phyloP scores from a whole-genome alignment of 1,140 invertebrate genomes.

The Pseudachorutes palmiensis region DNA sequence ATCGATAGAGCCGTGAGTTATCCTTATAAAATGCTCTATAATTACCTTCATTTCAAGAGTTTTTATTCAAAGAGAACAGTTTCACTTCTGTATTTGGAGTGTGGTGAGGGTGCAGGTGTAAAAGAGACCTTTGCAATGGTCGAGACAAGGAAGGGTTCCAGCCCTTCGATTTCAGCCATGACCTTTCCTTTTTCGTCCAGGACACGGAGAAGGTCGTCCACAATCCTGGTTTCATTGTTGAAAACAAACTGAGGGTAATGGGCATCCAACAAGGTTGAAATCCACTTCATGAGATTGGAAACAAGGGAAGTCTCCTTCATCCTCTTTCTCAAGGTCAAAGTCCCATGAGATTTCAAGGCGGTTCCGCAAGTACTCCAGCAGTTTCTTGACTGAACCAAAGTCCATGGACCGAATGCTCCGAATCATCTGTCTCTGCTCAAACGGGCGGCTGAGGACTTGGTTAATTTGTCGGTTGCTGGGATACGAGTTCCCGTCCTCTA shows the following conservation, averaged over 20 bases:
- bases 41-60: too few relatives aligned
- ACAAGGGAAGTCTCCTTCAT: background rate
- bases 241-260: slow-evolving; percentile 33
- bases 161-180: slow-evolving; percentile 22
- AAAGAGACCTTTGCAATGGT: slow-evolving; percentile 25
- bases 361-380: slow-evolving; percentile 15
- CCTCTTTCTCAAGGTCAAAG: background rate
- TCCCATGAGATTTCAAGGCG: slow-evolving; percentile 17
- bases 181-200: slow-evolving; percentile 22
- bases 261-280: slow-evolving; percentile 25
- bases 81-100: slow-evolving; percentile 25
- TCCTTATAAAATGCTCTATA: too few relatives aligned
- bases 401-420: slow-evolving; percentile 10
- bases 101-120: slow-evolving; percentile 10
- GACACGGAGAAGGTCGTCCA: slow-evolving; percentile 17
- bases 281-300: slow-evolving; percentile 22
- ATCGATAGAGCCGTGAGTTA: too few relatives aligned
- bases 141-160: slow-evolving; percentile 28
- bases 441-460: slow-evolving; percentile 22
- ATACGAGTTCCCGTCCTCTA: background rate
- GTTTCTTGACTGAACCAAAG: slow-evolving; percentile 15
- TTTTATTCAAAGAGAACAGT: slow-evolving; percentile 26
- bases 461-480: slow-evolving; percentile 10
- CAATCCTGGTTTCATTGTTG: slow-evolving; percentile 23
- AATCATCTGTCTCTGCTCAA: slow-evolving; percentile 18